Evolutionary conservation across 2,113 vertebrate species (phyloP).

Genomic region (Bubo scandiacus): DNA sequence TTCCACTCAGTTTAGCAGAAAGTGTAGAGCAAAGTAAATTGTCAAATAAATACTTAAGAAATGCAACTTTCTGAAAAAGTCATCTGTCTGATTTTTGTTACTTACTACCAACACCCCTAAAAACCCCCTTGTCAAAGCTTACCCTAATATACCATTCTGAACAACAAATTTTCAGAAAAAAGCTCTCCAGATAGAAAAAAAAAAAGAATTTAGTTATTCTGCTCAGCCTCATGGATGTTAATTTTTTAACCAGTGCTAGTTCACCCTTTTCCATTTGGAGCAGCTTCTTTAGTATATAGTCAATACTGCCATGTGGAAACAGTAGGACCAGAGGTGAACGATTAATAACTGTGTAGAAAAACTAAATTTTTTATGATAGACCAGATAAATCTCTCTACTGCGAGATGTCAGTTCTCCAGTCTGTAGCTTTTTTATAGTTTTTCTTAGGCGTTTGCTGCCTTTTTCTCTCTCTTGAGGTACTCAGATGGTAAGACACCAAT

Average conservation of each 20-base stretch:
- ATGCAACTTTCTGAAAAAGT: background rate
- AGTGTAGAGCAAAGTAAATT: background rate
- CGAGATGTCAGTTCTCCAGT: background rate
- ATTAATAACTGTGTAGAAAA: conserved; percentile 30
- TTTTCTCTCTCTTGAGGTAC: background rate
- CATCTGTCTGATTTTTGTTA: background rate
- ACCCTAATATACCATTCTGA: background rate
- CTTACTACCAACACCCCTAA: background rate
- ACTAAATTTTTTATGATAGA: background rate
- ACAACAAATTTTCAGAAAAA: background rate
- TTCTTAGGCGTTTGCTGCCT: background rate
- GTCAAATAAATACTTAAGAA: background rate
- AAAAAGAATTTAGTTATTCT: background rate
- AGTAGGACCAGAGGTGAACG: background rate
- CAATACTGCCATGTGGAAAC: background rate
- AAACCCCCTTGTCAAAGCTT: background rate
- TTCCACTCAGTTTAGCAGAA: background rate
- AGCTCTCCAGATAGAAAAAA: background rate
- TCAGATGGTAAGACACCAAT: background rate
- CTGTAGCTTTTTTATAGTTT: background rate
- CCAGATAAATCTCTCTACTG: background rate
- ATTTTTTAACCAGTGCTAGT: background rate
- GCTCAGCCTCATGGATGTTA: background rate
- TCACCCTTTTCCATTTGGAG: background rate
- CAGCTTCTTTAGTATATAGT: background rate